Percentiles rank a stretch among this genome's conserved stretches.
phyloP scores from a whole-genome alignment of 2,113 vertebrate species.

The Microtus montanus region DNA sequence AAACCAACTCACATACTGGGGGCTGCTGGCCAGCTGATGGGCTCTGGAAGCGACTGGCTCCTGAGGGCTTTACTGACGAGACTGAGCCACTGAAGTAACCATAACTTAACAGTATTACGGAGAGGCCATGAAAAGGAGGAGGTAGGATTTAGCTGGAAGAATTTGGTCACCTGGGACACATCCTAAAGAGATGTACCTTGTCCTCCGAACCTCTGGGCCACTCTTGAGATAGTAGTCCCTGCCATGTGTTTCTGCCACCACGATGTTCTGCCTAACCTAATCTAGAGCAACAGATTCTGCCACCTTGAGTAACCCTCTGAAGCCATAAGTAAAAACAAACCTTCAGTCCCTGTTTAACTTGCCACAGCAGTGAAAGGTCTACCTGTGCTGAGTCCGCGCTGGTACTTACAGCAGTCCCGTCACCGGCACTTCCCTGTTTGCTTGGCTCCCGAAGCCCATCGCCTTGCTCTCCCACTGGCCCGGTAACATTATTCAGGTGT shows the following conservation, averaged over 20 bases:
- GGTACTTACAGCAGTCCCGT: constrained; percentile 64
- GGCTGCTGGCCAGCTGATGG: not conserved
- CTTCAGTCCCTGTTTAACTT: not conserved
- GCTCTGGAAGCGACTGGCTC: not conserved
- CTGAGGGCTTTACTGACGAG: not conserved
- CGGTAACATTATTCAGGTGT: constrained; percentile 84
- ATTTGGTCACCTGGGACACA: not conserved
- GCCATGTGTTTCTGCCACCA: not conserved
- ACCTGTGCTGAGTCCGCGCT: not conserved
- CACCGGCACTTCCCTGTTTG: not conserved
- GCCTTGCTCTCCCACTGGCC: constrained; percentile 66
- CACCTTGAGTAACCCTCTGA: not conserved
- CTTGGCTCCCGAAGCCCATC: constrained; percentile 67
- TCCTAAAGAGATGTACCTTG: not conserved
- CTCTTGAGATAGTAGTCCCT: not conserved
- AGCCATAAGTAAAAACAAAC: not conserved
- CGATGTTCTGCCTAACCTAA: not conserved
- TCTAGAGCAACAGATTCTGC: not conserved
- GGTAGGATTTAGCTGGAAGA: not conserved
- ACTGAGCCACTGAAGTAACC: not conserved
- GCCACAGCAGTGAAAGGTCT: not conserved
- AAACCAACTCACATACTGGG: not conserved
- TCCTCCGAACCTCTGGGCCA: not conserved
- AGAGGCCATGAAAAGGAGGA: not conserved
- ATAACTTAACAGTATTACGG: not conserved